phyloP scores from a whole-genome alignment of 2,113 vertebrate species.

The Cervus canadensis region DNA sequence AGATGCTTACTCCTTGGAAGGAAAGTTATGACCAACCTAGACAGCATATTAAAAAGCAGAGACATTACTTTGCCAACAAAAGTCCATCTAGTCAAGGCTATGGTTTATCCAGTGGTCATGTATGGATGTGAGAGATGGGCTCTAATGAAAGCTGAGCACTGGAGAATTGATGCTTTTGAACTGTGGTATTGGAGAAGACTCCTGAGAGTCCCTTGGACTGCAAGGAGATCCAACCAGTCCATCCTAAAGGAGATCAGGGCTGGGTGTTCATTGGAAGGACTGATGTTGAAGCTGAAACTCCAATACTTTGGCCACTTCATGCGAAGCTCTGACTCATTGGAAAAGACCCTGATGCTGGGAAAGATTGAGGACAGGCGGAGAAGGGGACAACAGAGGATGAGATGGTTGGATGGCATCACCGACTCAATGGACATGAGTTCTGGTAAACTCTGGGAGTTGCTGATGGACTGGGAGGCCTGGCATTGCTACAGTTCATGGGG shows the following conservation, averaged over 20 bases:
- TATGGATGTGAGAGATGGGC: neutral
- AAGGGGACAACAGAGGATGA: neutral
- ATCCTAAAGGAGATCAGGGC: neutral
- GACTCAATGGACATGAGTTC: neutral
- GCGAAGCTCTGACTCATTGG: neutral
- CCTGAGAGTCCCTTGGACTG: neutral
- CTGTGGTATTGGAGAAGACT: neutral
- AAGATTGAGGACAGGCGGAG: neutral
- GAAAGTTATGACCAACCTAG: neutral
- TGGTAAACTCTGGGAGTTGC: neutral
- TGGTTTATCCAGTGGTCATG: neutral
- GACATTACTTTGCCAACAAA: neutral
- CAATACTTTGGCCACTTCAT: neutral
- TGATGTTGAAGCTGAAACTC: neutral
- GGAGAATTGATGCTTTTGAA: neutral
- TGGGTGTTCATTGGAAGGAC: neutral
- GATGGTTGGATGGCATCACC: neutral
- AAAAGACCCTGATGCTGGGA: neutral
- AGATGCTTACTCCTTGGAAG: neutral
- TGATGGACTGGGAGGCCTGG: neutral
- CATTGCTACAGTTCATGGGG: neutral
- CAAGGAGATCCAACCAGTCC: neutral
- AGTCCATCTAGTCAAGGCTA: neutral
- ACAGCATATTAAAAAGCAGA: neutral
- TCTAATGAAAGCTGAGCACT: fast-evolving